Percentiles rank a stretch among this genome's conserved stretches.
These are phyloP conservation scores for Theretra japonica DNA, from an alignment of 2,888 invertebrate genomes.

Conservation along the genomic window DNA sequence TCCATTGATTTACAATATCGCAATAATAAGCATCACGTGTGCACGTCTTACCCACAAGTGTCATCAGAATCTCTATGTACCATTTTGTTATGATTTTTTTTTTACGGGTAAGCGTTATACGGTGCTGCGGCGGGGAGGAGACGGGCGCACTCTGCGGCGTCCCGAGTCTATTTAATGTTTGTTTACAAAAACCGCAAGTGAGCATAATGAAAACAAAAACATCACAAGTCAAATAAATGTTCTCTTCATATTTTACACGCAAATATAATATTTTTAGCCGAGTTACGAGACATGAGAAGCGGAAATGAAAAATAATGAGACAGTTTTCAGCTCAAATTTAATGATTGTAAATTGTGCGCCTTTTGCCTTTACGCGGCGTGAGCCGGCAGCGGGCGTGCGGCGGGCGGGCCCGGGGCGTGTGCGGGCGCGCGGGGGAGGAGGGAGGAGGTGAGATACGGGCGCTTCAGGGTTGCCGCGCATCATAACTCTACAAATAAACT, in stretches of 20 bases:
- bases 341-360: slow-evolving; percentile 25
- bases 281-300: slow-evolving; percentile 3
- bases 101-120: too few species aligned
- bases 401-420: background rate
- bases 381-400: too few species aligned
- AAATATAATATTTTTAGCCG: slow-evolving; percentile 17
- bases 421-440: background rate
- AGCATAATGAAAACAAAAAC: slow-evolving; percentile 20
- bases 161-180: background rate
- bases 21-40: too few species aligned
- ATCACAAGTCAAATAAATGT: slow-evolving; percentile 28
- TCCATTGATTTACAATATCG: too few species aligned
- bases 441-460: background rate
- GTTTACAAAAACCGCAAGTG: slow-evolving; percentile 9
- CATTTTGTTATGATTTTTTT: too few species aligned
- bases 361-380: background rate
- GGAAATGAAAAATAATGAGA: slow-evolving; percentile 31
- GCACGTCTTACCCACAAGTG: too few species aligned
- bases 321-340: slow-evolving; percentile 19
- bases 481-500: background rate
- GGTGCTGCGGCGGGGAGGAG: background rate
- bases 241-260: slow-evolving; percentile 27
- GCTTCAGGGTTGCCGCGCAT: background rate
- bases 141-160: background rate
- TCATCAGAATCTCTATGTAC: too few species aligned